Evolutionary conservation across 2,797 vertebrate species (phyloP).

Genomic region (Petrocephalus sullivani): DNA sequence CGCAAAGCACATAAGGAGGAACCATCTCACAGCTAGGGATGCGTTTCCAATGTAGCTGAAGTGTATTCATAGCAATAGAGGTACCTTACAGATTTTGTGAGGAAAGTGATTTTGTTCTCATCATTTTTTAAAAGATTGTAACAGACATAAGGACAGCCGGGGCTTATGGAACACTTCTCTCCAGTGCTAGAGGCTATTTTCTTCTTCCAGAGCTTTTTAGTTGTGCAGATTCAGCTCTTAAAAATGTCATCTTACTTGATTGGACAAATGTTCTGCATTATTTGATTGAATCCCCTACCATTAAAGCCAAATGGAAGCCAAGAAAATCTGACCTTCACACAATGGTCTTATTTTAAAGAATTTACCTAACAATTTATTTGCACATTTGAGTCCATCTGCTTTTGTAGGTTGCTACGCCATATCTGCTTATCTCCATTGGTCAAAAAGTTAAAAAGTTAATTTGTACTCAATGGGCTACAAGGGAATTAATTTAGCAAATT

Average conservation of each 20-base stretch:
- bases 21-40: neutral
- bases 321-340: neutral
- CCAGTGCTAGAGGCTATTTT: neutral
- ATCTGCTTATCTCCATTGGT: neutral
- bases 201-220: neutral
- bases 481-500: neutral
- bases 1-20: neutral
- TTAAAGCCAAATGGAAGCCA: neutral
- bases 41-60: constrained; percentile 3
- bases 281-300: neutral
- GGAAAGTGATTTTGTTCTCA: neutral
- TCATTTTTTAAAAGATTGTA: neutral
- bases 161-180: neutral
- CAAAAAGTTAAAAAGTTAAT: neutral
- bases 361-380: neutral
- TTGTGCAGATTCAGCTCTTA: neutral
- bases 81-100: neutral
- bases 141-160: neutral
- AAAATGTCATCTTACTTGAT: neutral
- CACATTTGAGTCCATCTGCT: neutral
- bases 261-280: neutral
- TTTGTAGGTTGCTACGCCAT: neutral
- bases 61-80: constrained; percentile 16
- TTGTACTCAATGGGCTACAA: neutral
- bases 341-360: neutral